Evolutionary conservation across 2,797 vertebrate species (phyloP).

Genomic region (Lepilemur septentrionalis): DNA sequence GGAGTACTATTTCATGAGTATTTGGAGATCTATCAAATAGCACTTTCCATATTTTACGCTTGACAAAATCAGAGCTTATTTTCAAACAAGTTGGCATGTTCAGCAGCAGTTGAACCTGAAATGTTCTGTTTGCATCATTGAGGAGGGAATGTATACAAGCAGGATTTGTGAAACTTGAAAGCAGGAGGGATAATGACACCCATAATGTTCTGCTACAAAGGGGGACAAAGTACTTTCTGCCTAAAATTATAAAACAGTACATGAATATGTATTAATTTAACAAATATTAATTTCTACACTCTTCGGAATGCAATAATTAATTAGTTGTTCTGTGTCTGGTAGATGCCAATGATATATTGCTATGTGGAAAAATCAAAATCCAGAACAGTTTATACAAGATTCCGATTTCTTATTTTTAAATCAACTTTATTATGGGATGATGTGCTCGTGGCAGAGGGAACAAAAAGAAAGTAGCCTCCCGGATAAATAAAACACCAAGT

Average conservation of each 20-base stretch:
- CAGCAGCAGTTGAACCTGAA: background rate
- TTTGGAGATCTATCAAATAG: background rate
- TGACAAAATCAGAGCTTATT: background rate
- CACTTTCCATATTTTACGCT: background rate
- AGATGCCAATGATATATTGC: background rate
- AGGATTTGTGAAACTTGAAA: background rate
- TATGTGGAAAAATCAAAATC: background rate
- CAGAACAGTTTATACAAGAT: background rate
- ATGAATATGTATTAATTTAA: background rate
- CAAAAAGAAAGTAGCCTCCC: slow-evolving; percentile 69
- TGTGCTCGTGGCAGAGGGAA: slow-evolving; percentile 64
- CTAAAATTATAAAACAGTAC: background rate
- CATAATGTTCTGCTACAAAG: background rate
- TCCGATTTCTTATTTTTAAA: background rate
- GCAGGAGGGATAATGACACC: background rate
- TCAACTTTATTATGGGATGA: background rate
- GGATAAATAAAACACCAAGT: slow-evolving; percentile 60
- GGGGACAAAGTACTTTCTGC: background rate
- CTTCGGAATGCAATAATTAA: background rate
- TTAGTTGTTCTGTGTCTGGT: background rate
- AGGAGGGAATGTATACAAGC: background rate
- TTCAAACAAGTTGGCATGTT: background rate
- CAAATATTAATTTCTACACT: background rate
- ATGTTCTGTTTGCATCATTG: too few species aligned
- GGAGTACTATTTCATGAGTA: background rate